Evolutionary conservation across 2,797 vertebrate species (phyloP).

Genomic region (Alcedo atthis): DNA sequence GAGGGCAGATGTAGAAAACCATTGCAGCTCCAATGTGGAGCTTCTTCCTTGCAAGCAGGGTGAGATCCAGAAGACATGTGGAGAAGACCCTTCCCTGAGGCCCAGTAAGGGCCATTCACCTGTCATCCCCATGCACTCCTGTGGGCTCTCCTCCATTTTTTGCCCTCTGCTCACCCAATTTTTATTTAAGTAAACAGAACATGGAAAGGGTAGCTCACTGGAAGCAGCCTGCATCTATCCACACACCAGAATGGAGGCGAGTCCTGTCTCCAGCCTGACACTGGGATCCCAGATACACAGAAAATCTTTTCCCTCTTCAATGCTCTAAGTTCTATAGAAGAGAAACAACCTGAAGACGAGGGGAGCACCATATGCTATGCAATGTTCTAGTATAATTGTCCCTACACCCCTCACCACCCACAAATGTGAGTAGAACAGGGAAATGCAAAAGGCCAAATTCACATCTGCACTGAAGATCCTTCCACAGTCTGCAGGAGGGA

Average conservation of each 20-base stretch:
- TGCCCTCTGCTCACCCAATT: background rate
- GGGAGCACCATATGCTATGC: background rate
- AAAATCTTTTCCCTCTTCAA: background rate
- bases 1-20: background rate
- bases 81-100: background rate
- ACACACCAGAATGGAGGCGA: fast-evolving
- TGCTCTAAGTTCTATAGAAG: background rate
- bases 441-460: background rate
- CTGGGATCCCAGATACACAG: background rate
- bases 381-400: background rate
- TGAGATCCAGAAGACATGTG: background rate
- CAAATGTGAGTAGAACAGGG: fast-evolving
- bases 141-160: background rate
- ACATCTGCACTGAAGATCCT: background rate
- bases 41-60: background rate
- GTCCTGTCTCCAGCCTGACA: background rate
- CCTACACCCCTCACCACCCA: background rate
- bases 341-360: background rate
- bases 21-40: fast-evolving
- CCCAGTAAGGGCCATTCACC: background rate
- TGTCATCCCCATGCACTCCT: background rate
- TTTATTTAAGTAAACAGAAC: fast-evolving
- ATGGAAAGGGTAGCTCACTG: fast-evolving
- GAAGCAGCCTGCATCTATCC: background rate
- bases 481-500: background rate